Evolutionary conservation across 2,797 vertebrate genomes (phyloP).

Genomic region (Glossophaga mutica): DNA sequence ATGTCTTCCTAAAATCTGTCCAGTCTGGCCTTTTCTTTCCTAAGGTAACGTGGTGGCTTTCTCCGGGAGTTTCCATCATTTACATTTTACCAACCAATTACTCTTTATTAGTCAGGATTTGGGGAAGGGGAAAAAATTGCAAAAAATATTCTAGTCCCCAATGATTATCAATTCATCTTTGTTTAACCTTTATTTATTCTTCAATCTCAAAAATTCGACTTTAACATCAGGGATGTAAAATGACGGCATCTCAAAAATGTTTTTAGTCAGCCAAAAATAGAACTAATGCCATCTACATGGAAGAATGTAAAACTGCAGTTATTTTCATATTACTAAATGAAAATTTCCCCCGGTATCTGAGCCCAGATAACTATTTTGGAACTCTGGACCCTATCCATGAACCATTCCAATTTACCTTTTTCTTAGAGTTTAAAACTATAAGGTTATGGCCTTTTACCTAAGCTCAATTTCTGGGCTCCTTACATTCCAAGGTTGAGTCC

Average conservation of each 20-base stretch:
- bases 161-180: neutral
- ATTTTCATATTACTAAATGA: neutral
- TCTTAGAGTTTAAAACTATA: neutral
- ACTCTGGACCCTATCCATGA: neutral
- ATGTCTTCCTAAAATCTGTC: neutral
- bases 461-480: neutral
- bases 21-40: neutral
- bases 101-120: neutral
- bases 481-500: neutral
- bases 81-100: neutral
- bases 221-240: neutral
- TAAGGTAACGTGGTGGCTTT: neutral
- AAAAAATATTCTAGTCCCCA: neutral
- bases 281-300: neutral
- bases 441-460: neutral
- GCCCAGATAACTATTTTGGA: neutral
- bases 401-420: neutral
- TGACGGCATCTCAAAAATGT: neutral
- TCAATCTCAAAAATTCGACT: neutral
- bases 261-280: neutral
- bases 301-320: neutral
- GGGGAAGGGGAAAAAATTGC: neutral
- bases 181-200: neutral
- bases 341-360: neutral
- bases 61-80: neutral